Evolutionary conservation across 2,888 invertebrate genomes (phyloP), one percentile per base, ranked within the genome.

Genomic region (Latheticus oryzae): DNA sequence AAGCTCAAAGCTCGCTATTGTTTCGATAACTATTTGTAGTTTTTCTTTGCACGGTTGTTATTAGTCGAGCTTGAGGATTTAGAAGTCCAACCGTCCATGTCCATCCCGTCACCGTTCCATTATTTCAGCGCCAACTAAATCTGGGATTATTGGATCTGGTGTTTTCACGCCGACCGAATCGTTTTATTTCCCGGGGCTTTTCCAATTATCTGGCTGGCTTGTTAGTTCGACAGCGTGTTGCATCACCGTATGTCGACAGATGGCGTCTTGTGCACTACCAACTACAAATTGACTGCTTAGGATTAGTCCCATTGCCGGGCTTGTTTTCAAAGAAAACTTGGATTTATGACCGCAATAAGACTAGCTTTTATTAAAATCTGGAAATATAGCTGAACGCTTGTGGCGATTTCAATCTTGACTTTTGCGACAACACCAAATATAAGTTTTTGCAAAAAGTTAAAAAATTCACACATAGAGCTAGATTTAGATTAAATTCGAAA

Each of bases 171-270:
- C 68, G 69, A 48, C 63, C 65, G 67, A 70, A 67, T 71, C 72
- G 71, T 72, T 73, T 73, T 72, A 73, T 73, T 74, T 73, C 73
- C 67, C 66, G 69, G 64, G 73, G 74, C 73, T 75, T 75, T 73
- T 75, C 74, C 74, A 75, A 75, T 75, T 75, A 75, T 73, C 70
- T 69, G 68, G 67, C 67, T 69, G 73, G 73, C 69, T 73, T 73
- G 73, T 73, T 73, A 73, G 68, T 65, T 66, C 68, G 58, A 51
- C 55, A 28, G 16, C 35, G 42, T 38, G 30, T 40, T 40, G 42
- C 43, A 28, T 28, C 23, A 26, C 17, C 42, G 17, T 19, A 38
- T 33, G 56, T 52, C 63, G 61, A 64, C 65, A 66, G 66, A 66
- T 66, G 70, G 67, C 68, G 60, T 53, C 45, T 54, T 38, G 21